Conservation (phyloP, 2,797 vertebrate species). For the Hippopotamyrus pictus region DNA sequence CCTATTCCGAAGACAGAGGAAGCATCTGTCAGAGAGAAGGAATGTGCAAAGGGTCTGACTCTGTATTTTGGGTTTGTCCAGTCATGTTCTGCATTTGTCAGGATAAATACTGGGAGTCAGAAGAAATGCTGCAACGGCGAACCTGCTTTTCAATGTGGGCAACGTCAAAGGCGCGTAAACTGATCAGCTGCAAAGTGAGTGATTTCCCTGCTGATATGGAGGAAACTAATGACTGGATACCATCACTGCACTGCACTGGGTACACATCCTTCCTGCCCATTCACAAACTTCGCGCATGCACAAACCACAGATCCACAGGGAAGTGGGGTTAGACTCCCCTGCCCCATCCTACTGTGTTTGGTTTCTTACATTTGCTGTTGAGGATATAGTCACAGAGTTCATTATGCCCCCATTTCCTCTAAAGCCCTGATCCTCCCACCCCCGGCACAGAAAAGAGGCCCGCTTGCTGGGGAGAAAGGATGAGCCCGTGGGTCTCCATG, state of each 20-base stretch:
- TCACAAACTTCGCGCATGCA: neutral
- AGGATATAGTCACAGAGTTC: neutral
- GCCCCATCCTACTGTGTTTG: neutral
- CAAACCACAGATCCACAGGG: neutral
- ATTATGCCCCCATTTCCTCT: neutral
- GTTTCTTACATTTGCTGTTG: neutral
- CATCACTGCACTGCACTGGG: neutral
- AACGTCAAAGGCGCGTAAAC: neutral
- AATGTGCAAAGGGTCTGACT: neutral
- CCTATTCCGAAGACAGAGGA: neutral
- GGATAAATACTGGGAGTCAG: neutral
- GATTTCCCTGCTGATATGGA: neutral
- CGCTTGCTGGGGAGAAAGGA: neutral
- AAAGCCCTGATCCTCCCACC: neutral
- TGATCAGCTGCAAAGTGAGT: neutral
- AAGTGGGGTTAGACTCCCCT: neutral
- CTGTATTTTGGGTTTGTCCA: neutral
- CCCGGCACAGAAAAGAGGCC: neutral
- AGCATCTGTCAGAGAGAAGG: neutral
- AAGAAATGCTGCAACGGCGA: neutral
- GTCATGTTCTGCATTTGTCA: conserved; percentile 4
- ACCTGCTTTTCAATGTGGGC: neutral
- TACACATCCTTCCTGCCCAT: neutral
- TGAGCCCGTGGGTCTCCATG: neutral
- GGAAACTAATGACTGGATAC: neutral